Evolutionary conservation across 2,888 invertebrate genomes (phyloP).

Genomic region (Dasypolia templi): DNA sequence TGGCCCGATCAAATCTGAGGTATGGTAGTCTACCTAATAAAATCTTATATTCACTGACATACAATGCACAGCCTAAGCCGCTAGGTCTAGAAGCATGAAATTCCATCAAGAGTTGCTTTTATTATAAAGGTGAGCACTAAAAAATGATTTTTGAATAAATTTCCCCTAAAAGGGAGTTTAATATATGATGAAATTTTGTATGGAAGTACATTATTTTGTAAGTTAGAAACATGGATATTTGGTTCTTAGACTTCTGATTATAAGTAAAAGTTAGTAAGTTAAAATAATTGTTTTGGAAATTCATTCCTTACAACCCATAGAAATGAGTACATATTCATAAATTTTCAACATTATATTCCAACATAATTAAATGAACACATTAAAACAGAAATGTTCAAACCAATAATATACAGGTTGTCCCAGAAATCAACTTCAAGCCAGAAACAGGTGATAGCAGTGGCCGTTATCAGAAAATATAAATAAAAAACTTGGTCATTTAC

Average conservation of each 20-base stretch:
- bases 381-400: too few species aligned
- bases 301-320: neutral
- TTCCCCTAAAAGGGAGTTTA: too few species aligned
- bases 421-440: too few species aligned
- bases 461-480: too few species aligned
- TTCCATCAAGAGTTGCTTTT: neutral
- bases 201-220: too few species aligned
- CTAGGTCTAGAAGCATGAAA: neutral
- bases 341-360: neutral
- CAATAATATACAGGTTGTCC: too few species aligned
- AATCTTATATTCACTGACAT: neutral
- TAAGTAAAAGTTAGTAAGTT: neutral
- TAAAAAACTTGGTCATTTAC: too few species aligned
- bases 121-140: neutral
- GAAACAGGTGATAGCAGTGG: too few species aligned
- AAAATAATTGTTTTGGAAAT: neutral
- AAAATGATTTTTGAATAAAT: neutral
- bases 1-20: constrained; percentile 82
- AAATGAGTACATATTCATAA: neutral
- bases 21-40: constrained; percentile 55
- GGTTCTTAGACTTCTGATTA: neutral
- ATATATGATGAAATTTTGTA: neutral
- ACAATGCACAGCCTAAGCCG: neutral
- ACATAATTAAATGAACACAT: neutral
- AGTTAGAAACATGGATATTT: neutral